Base-by-base conservation (phyloP, 2,113 vertebrate genomes). In the Rousettus leschenaultii region DNA sequence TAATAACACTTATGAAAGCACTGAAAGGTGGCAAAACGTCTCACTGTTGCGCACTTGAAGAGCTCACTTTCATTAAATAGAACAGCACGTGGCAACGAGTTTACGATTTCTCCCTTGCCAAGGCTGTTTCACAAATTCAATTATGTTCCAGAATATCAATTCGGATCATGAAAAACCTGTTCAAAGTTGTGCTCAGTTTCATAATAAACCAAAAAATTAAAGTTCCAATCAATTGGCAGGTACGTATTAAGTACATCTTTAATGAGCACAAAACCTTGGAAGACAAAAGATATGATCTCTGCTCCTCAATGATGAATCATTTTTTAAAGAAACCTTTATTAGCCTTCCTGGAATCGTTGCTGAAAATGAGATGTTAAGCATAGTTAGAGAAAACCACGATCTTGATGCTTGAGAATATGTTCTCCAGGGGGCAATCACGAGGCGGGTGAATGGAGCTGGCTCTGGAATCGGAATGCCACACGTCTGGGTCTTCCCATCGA, bases 161-260 rank as follows among this genome's bases (percentile, higher is more conserved):
- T 80, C 55, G 79, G 66, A 79, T 65, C 4, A n/a, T 40, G 40
- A 89, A 80, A 82, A 95, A 59, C 5, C 45, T 63, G 79, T 53
- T 95, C 40, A 40, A 70, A 88, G 26, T 83, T 21, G n/a, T 57
- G 80, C 80, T 95, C 55, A 75, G 78, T 71, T n/a, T 95, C 33
- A 16, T 45, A 74, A 75, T 80, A 86, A 86, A 24, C 19, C 11
- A 57, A 61, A 86, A 89, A 86, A 38, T 68, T 80, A 65, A 89
- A 83, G 92, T 71, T 61, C 13, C 43, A 73, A 53, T 53, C 55
- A 87, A 75, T 63, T 33, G 75, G 19, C 38, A 87, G 16, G 12
- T 80, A 83, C 55, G 57, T 59, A 75, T 9, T 78, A 28, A 77
- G 74, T 55, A n/a, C 16, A 87, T 51, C 53, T 70, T 59, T 71